Base-by-base conservation (phyloP, 1,140 invertebrate genomes). In the Hypothenemus hampei region DNA sequence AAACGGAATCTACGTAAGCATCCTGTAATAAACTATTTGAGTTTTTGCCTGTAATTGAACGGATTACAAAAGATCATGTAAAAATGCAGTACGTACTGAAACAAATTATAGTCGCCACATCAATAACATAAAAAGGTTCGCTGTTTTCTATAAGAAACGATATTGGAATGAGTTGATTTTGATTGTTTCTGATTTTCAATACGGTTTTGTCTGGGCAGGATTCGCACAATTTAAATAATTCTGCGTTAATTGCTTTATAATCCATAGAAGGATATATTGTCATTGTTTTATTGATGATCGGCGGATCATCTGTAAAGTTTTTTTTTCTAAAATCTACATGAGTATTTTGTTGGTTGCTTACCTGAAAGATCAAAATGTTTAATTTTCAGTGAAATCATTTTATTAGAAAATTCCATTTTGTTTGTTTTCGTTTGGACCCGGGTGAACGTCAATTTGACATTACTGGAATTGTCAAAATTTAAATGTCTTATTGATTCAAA, bases 1-100 rank as follows among this genome's bases (percentile, higher is more conserved):
- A 54, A 3, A 72, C 64, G n/a, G 69, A 64, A 57, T 70, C 66
- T 5, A 72, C 60, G 49, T 72, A 72, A 6, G 68, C 65, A 58
- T 69, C 68, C 61, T 72, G 68, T 7, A 71, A 51, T n/a, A 64
- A 45, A 58, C 59, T 70, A 18, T 59, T 56, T 26, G 47, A 57
- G 8, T 52, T 61, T 54, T 62, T 61, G 52, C 57, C 62, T 65
- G 53, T 37, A 50, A 60, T 15, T 22, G 3, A 4, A 22, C n/a
- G 7, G 16, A 8, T 37, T 37, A 37, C 2, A 15, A 7, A 36
- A 37, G n/a, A n/a, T n/a, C n/a, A n/a, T n/a, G n/a, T n/a, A n/a
- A n/a, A n/a, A n/a, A n/a, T n/a, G n/a, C n/a, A n/a, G n/a, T n/a
- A 36, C 36, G 57, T 43, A 64, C 59, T 56, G 45, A 61, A 53